Base-by-base conservation (phyloP, 1,140 invertebrate species). In the Ctenoplectra terminalis region DNA sequence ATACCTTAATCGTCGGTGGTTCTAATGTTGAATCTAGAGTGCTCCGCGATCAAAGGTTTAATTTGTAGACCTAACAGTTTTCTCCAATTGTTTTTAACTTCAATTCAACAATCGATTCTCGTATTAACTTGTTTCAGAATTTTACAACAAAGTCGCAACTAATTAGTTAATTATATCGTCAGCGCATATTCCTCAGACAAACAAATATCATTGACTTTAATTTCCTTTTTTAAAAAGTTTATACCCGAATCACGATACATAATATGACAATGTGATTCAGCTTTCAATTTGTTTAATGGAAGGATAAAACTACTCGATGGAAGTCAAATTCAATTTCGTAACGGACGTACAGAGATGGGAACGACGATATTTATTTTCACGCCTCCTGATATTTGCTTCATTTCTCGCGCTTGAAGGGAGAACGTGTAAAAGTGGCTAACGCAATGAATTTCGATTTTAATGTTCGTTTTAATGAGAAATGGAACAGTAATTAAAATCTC, bases 241-340 rank as follows among this genome's bases (percentile, higher is more conserved):
- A 9, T 26, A 13, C 61, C 40, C 61, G 17, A 64, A 40, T 13
- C 23, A 66, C 31, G 6, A 37, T 46, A 20, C n/a, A 11, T 37
- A 54, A 69, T 34, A 1, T n/a, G 31, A 9, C 31, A n/a, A 37
- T 37, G 48, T 54, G 50, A 54, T 40, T 54, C n/a, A 23, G 34
- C 31, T 56, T 71, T 40, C 37, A 56, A 71, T 71, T 73, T 58
- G 54, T 73, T 60, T 58, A 46, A 43, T 31, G 71, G 54, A 60
- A 46, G 37, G 29, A 73, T 34, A 60, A 73, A 60, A 73, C 20
- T 46, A 20, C 9, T 31, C 26, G 37, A 60, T 60, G 40, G 31
- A 71, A 23, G 40, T 23, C 40, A 11, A 60, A 60, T 73, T 60
- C 5, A 60, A 60, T 73, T 73, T 60, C 15, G 40, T 46, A 60